Evolutionary conservation across 2,888 invertebrate genomes (phyloP).

Genomic region (Xylocampa areola): DNA sequence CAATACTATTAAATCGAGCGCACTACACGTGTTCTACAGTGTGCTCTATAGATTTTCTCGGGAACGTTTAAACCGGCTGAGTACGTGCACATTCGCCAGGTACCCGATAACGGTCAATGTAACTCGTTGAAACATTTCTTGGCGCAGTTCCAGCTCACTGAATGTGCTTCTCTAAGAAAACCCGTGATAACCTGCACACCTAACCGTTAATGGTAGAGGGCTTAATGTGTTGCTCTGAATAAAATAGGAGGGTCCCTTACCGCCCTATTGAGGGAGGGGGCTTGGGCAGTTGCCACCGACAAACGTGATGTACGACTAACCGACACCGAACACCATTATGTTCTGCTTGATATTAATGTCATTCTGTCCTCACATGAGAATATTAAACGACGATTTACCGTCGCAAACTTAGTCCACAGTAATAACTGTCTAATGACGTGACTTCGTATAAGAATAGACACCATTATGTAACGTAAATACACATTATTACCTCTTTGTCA

Average conservation of each 20-base stretch:
- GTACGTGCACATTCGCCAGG: constrained; percentile 58
- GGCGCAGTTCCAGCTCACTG: constrained; percentile 74
- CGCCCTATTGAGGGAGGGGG: constrained; percentile 57
- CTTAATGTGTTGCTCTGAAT: constrained; percentile 80
- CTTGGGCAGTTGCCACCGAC: constrained; percentile 64
- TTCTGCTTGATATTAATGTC: constrained; percentile 67
- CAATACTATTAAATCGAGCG: constrained; percentile 9
- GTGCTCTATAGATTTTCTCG: constrained; percentile 43
- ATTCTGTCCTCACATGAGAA: constrained; percentile 39
- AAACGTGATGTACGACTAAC: constrained; percentile 68
- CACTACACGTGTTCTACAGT: neutral
- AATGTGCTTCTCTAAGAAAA: constrained; percentile 73
- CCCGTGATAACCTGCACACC: constrained; percentile 75
- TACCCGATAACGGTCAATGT: constrained; percentile 64
- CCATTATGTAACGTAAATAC: constrained; percentile 45
- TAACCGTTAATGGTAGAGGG: constrained; percentile 73
- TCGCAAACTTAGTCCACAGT: constrained; percentile 18
- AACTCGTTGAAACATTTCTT: constrained; percentile 66
- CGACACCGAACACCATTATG: constrained; percentile 62
- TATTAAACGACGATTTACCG: constrained; percentile 45
- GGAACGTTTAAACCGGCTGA: constrained; percentile 49
- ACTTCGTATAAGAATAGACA: constrained; percentile 31
- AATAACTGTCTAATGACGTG: constrained; percentile 42
- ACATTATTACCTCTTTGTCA: constrained; percentile 38
- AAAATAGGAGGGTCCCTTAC: constrained; percentile 65